phyloP scores from a whole-genome alignment of 2,797 vertebrate species.

The Falco berigora region DNA sequence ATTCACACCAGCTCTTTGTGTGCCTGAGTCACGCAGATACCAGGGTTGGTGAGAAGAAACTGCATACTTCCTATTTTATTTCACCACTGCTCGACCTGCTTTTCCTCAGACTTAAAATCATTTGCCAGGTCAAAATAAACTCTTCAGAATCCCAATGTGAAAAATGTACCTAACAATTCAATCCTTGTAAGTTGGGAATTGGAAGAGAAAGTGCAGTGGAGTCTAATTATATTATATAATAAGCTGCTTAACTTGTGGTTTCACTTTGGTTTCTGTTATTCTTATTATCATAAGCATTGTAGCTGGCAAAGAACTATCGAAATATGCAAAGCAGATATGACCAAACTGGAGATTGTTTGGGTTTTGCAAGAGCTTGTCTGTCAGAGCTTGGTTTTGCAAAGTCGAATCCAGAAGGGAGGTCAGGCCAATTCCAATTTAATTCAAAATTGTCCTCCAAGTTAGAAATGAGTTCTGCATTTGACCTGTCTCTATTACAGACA shows the following conservation, averaged over 20 bases:
- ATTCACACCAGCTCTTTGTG: slow-evolving; percentile 92
- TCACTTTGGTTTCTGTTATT: slow-evolving; percentile 63
- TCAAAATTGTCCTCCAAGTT: slow-evolving; percentile 16
- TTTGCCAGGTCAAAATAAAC: slow-evolving; percentile 88
- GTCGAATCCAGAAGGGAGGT: neutral
- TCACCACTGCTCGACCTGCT: slow-evolving; percentile 78
- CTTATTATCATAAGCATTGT: slow-evolving; percentile 54
- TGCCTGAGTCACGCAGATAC: slow-evolving; percentile 74
- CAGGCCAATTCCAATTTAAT: slow-evolving; percentile 18
- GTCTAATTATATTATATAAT: slow-evolving; percentile 75
- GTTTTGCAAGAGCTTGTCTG: slow-evolving; percentile 21
- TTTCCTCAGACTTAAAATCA: slow-evolving; percentile 86
- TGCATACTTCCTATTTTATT: slow-evolving; percentile 85
- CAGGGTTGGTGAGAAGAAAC: slow-evolving; percentile 76
- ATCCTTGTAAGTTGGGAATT: slow-evolving; percentile 68
- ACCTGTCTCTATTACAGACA: slow-evolving; percentile 13
- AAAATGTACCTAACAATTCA: slow-evolving; percentile 78
- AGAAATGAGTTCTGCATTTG: neutral
- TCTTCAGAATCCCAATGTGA: slow-evolving; percentile 80
- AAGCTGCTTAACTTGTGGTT: slow-evolving; percentile 75
- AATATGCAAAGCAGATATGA: slow-evolving; percentile 49
- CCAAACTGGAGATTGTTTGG: slow-evolving; percentile 15
- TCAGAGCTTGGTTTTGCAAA: slow-evolving; percentile 17
- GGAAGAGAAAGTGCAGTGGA: slow-evolving; percentile 75
- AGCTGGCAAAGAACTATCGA: slow-evolving; percentile 64